Evolutionary conservation across 2,797 vertebrate genomes (phyloP), one percentile per base, ranked within the genome.

Genomic region (Argentina silus): DNA sequence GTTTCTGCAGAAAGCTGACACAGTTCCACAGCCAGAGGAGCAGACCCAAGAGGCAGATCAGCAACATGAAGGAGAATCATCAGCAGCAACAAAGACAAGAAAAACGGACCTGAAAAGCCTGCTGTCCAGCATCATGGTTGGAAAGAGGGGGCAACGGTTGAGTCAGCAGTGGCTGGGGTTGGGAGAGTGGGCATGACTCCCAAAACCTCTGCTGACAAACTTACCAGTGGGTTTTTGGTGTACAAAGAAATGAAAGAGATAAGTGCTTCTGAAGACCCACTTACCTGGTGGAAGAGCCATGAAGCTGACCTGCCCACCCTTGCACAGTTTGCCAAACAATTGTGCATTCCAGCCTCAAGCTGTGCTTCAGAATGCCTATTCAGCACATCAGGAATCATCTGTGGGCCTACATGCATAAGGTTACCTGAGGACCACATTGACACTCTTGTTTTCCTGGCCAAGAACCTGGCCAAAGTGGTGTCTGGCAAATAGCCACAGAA

Each of bases 331-430:
- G 3, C 56, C n/a, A 59, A 15, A 21, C 1, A 59, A 8, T 23
- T 19, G 19, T 23, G 56, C 56, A 59, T 59, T 59, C 56, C 56
- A 59, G 56, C 56, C n/a, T n/a, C n/a, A n/a, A n/a, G n/a, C n/a
- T n/a, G 27, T 56, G 14, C 48, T 27, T 27, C 51, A 44, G 47
- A n/a, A n/a, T n/a, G n/a, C n/a, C n/a, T n/a, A n/a, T 48, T 9
- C 64, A 19, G 64, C 7, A 17, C n/a, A 11, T 19, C 64, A 50
- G 64, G 43, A 43, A n/a, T n/a, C 11, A 66, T 47, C n/a, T 66
- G 19, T 9, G 2, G n/a, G 10, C 3, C 63, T 19, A 19, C 15
- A 47, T 1, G 15, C 17, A 48, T n/a, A n/a, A n/a, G n/a, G n/a
- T n/a, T n/a, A n/a, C n/a, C n/a, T n/a, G n/a, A n/a, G n/a, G n/a